These are phyloP conservation scores for Stenolophus ochropezus DNA, from an alignment of 2,888 invertebrate species.

Conservation along the genomic window DNA sequence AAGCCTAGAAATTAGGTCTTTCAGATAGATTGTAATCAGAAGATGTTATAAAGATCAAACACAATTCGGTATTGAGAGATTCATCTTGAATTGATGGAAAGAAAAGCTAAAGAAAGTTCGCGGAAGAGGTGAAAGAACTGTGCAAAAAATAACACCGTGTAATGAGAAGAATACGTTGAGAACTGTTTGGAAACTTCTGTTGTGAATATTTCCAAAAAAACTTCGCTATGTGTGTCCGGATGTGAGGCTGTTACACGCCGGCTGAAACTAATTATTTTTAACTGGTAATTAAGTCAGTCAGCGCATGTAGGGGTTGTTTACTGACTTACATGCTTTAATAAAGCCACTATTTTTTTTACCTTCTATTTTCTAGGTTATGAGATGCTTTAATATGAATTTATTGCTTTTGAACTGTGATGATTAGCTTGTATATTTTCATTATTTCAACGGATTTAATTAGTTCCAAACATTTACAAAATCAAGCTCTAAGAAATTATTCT, in stretches of 20 bases:
- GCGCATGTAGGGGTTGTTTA: not conserved
- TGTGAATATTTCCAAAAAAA: not conserved
- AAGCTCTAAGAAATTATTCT: too few relatives aligned
- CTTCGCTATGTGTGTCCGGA: not conserved
- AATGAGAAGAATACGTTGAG: too few relatives aligned
- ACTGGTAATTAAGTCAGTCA: conserved; percentile 23
- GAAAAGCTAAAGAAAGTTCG: too few relatives aligned
- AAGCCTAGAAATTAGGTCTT: too few relatives aligned
- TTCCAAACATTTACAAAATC: not conserved
- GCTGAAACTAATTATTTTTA: conserved; percentile 18
- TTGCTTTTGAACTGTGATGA: not conserved
- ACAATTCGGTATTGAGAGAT: too few relatives aligned
- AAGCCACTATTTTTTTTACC: conserved; percentile 3
- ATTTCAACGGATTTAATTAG: not conserved
- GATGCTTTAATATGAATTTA: conserved; percentile 12
- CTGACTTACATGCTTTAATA: not conserved
- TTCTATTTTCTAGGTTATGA: not conserved
- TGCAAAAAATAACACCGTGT: too few relatives aligned
- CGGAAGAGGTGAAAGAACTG: too few relatives aligned
- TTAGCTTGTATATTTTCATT: not conserved
- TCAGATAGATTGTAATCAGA: too few relatives aligned
- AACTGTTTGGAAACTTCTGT: not conserved
- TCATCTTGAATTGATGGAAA: too few relatives aligned
- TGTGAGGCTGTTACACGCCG: conserved; percentile 26
- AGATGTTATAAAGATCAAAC: too few relatives aligned